Percentiles rank a stretch among this genome's conserved stretches.
Evolutionary conservation across 2,888 invertebrate species (phyloP).

Genomic region (Calameuta idolon): DNA sequence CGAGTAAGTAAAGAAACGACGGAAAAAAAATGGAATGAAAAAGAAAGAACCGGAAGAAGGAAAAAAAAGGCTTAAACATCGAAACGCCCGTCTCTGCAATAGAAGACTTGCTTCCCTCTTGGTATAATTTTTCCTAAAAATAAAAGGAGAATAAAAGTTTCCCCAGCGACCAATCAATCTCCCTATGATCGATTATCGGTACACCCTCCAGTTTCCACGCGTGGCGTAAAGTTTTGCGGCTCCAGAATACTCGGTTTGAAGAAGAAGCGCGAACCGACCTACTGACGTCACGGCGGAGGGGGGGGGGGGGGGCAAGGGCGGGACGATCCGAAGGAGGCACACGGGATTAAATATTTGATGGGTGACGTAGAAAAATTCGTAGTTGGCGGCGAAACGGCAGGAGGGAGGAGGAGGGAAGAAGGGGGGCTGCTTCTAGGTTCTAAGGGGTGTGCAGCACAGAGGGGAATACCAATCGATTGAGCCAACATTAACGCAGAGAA

Average conservation of each 20-base stretch:
- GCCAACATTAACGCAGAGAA: conserved; percentile 61
- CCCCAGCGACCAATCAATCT: not conserved
- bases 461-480: conserved; percentile 61
- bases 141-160: not conserved
- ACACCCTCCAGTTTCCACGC: not conserved
- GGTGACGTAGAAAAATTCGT: conserved; percentile 25
- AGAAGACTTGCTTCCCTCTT: not conserved
- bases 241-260: not conserved
- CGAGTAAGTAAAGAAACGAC: not conserved
- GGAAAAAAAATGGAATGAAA: not conserved
- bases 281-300: not conserved
- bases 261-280: not conserved
- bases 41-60: not conserved
- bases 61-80: not conserved
- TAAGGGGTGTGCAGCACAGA: conserved; percentile 31
- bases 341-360: conserved; percentile 29
- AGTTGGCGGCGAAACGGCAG: conserved; percentile 3
- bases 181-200: not conserved
- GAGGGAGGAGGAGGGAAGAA: conserved; percentile 21
- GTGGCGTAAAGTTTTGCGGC: not conserved
- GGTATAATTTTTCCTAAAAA: not conserved
- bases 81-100: too few species aligned
- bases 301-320: not conserved
- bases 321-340: conserved; percentile 6
- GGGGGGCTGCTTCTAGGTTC: conserved; percentile 23